A percentile compares a stretch with the other conserved stretches of the same genome.
These are phyloP conservation scores for Torymus auratus DNA, from an alignment of 2,888 invertebrate species.

Conservation along the genomic window DNA sequence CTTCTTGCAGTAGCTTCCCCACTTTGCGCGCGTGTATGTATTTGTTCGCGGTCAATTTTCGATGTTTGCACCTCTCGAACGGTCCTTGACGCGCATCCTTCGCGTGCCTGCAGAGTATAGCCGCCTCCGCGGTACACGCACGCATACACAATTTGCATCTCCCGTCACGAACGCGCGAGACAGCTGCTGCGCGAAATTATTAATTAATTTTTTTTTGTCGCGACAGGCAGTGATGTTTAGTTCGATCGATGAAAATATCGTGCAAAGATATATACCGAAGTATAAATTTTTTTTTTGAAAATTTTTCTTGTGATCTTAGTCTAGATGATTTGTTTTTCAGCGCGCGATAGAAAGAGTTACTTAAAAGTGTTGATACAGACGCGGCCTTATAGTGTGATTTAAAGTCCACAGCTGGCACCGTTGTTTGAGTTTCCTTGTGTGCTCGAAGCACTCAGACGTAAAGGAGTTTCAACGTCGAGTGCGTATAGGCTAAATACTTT, in stretches of 20 bases:
- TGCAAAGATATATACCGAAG: too few relatives aligned
- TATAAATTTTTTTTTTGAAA: too few relatives aligned
- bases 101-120: slow-evolving; percentile 6
- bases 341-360: too few relatives aligned
- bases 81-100: slow-evolving; percentile 27
- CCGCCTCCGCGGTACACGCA: background rate
- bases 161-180: background rate
- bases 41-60: slow-evolving; percentile 29
- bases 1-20: background rate
- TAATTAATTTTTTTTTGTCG: slow-evolving; percentile 16
- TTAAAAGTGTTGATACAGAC: too few relatives aligned
- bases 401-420: background rate
- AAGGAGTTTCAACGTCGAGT: background rate
- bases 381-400: background rate
- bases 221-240: too few relatives aligned
- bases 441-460: background rate
- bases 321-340: background rate
- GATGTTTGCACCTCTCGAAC: slow-evolving; percentile 23
- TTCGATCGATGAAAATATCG: too few relatives aligned
- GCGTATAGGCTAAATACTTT: background rate
- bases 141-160: slow-evolving; percentile 39
- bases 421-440: slow-evolving; percentile 39
- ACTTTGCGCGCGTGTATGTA: background rate
- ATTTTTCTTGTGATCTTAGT: too few relatives aligned
- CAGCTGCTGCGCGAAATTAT: slow-evolving; percentile 8